Evolutionary conservation across 2,888 invertebrate genomes (phyloP).

Genomic region (Hypselothyrea guttata): DNA sequence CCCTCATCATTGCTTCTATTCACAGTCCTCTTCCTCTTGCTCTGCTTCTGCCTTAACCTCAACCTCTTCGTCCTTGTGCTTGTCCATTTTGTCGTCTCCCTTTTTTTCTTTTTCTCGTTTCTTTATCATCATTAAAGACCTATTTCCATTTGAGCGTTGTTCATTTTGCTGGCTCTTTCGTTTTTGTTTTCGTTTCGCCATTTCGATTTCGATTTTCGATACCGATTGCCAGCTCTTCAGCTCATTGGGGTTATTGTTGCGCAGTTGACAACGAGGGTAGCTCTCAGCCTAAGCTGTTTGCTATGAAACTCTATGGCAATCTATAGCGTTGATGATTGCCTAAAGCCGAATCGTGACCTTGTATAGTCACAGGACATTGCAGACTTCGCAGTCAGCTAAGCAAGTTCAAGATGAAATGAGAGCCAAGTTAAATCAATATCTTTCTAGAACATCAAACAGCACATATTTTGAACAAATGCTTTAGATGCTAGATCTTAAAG

Average conservation of each 20-base stretch:
- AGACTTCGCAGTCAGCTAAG: too few species aligned
- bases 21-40: background rate
- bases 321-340: too few species aligned
- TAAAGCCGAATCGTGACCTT: too few species aligned
- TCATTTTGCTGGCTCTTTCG: slow-evolving; percentile 25
- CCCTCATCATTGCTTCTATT: background rate
- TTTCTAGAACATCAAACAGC: too few species aligned
- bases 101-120: too few species aligned
- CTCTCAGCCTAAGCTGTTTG: background rate
- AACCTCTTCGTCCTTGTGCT: background rate
- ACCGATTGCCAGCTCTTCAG: slow-evolving; percentile 7
- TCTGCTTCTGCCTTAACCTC: background rate
- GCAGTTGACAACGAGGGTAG: slow-evolving; percentile 2
- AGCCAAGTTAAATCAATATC: too few species aligned
- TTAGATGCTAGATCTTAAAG: too few species aligned
- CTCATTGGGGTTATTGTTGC: slow-evolving; percentile 25
- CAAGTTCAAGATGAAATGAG: too few species aligned
- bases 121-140: slow-evolving; percentile 1
- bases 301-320: too few species aligned
- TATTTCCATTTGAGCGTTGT: slow-evolving; percentile 19
- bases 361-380: too few species aligned
- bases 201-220: slow-evolving; percentile 13
- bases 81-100: slow-evolving; percentile 10
- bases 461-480: too few species aligned
- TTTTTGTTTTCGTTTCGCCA: background rate